phyloP scores from a whole-genome alignment of 2,113 vertebrate species.

The Takifugu flavidus region DNA sequence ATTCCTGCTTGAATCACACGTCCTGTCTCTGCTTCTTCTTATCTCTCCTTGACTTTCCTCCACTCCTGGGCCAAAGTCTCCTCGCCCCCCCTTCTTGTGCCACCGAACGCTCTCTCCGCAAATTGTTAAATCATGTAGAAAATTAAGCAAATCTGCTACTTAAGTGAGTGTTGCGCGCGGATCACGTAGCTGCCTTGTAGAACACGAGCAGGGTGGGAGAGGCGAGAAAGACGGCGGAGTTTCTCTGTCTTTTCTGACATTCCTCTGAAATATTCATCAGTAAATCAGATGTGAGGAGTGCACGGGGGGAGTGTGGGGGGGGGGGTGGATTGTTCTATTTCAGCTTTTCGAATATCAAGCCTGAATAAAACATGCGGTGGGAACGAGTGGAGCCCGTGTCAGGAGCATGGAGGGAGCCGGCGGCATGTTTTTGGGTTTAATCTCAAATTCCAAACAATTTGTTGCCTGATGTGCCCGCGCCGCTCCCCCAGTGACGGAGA shows the following conservation, averaged over 20 bases:
- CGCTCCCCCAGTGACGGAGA: conserved; percentile 13
- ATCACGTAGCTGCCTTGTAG: conserved; percentile 57
- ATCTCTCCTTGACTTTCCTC: conserved; percentile 28
- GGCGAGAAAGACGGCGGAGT: conserved; percentile 46
- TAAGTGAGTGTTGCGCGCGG: conserved; percentile 49
- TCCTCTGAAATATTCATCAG: conserved; percentile 73
- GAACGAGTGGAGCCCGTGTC: conserved; percentile 55
- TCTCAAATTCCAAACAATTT: conserved; percentile 73
- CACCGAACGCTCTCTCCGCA: conserved; percentile 37
- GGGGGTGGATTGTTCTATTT: conserved; percentile 73
- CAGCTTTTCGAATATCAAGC: conserved; percentile 71
- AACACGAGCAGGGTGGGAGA: conserved; percentile 32
- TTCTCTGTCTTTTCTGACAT: conserved; percentile 61
- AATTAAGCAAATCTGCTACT: conserved; percentile 68
- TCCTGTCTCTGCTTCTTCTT: conserved; percentile 18
- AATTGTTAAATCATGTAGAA: conserved; percentile 75
- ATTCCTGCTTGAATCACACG: conserved; percentile 1
- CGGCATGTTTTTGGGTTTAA: conserved; percentile 70
- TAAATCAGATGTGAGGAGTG: conserved; percentile 71
- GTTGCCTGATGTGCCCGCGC: conserved; percentile 34
- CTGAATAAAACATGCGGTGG: conserved; percentile 72
- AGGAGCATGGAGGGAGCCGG: conserved; percentile 53
- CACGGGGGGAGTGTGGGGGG: conserved; percentile 39
- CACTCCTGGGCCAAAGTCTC: conserved; percentile 15
- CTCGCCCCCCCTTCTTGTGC: conserved; percentile 32